Evolutionary conservation across 2,113 vertebrate genomes (phyloP), one percentile per base, ranked within the genome.

Genomic region (Nothobranchius furzeri): DNA sequence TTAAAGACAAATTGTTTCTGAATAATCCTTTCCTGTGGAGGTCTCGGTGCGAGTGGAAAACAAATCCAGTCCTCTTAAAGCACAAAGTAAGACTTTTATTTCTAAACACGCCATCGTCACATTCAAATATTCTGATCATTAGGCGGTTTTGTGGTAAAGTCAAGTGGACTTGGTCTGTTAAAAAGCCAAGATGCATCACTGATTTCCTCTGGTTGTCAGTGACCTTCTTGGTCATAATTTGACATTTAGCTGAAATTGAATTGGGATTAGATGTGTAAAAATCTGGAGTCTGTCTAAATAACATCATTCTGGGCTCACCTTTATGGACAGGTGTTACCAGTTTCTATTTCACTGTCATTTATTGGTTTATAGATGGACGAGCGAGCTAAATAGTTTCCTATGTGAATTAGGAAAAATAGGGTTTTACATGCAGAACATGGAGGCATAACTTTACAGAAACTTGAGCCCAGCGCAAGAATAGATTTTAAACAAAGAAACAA

Each of bases 201-300:
- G 66, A 70, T 85, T 86, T 85, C 73, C 12, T 62, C 74, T 63
- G 78, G 63, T 76, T 84, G 76, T 76, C 78, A 77, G 59, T 88
- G 87, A 90, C 79, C 81, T 85, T 90, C 70, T 56, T 48, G 40
- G 55, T 37, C 12, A 7, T 79, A 81, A 78, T 85, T 73, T 87
- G 88, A 86, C 80, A 90, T 90, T 90, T 89, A 81, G 51, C 74
- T 69, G 60, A 82, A 89, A 87, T 79, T 89, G 82, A 86, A 86
- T 89, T 76, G 78, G 76, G 79, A 81, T 73, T 68, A 75, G 72
- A 81, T 68, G 64, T 73, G 76, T 76, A 81, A 76, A 67, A 82
- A 59, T 51, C 59, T 14, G 46, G 51, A 6, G 17, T 50, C 47
- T 74, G 83, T 82, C 80, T 57, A 24, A 85, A 85, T 82, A 85